Conservation (phyloP, 2,797 vertebrate genomes). For the Mus caroli region DNA sequence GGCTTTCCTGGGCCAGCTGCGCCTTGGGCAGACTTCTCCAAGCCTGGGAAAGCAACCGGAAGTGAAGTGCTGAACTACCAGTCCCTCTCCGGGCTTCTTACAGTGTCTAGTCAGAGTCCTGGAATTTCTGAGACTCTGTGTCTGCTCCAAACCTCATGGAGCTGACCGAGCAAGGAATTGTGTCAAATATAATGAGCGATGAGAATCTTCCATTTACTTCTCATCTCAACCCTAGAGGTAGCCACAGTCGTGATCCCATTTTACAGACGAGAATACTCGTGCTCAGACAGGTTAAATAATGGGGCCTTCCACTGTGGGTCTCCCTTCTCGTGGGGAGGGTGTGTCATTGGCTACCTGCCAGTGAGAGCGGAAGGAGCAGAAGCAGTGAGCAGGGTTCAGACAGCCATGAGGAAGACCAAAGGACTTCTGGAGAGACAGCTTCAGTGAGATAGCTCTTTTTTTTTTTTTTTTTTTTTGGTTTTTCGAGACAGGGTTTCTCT, state of each 20-base stretch:
- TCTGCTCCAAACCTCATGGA: neutral
- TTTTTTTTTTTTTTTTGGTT: too few species aligned
- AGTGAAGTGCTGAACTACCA: too few species aligned
- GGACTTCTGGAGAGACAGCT: neutral
- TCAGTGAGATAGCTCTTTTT: neutral
- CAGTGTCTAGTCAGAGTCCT: neutral
- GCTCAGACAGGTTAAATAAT: neutral
- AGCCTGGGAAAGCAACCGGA: neutral
- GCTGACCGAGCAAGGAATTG: neutral
- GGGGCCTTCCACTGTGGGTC: neutral
- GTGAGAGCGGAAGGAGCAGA: too few species aligned
- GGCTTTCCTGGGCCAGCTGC: fast-evolving
- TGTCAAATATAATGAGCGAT: neutral
- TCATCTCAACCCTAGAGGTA: neutral
- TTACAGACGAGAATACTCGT: neutral
- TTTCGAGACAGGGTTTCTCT: too few species aligned
- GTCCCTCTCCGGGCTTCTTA: neutral
- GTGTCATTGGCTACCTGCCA: too few species aligned
- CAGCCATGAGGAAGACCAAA: too few species aligned
- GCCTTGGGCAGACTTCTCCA: neutral
- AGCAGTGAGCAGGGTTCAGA: neutral
- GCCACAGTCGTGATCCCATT: neutral
- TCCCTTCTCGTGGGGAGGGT: neutral
- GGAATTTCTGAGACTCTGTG: neutral
- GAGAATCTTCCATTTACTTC: neutral